These are phyloP conservation scores for Caenorhabditis becei DNA, from an alignment of 2,888 invertebrate species.

Conservation along the genomic window DNA sequence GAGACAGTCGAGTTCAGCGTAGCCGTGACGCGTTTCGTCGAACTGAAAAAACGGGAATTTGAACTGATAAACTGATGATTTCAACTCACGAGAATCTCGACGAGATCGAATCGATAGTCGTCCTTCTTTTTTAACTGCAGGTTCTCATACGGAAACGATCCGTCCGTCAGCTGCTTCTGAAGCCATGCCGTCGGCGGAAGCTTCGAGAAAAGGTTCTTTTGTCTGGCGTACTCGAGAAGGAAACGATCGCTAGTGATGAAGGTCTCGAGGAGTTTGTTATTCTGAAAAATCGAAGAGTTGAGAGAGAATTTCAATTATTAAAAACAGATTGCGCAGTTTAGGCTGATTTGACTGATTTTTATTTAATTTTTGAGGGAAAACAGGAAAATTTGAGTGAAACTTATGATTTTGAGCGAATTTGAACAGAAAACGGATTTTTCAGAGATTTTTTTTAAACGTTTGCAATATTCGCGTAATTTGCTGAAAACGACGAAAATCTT, in stretches of 20 bases:
- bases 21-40: constrained; percentile 39
- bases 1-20: constrained; percentile 13
- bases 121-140: no score
- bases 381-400: no score
- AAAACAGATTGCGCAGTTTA: no score
- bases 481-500: no score
- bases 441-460: no score
- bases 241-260: constrained; percentile 20
- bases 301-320: no score
- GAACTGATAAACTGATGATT: neutral
- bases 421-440: no score
- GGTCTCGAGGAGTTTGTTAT: neutral
- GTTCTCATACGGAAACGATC: neutral
- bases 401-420: no score
- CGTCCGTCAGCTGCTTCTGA: neutral
- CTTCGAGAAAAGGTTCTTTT: neutral
- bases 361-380: no score
- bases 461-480: no score
- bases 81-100: constrained; percentile 27
- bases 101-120: constrained; percentile 2
- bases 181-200: constrained; percentile 28
- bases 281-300: constrained; percentile 14
- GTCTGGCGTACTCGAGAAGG: constrained; percentile 5
- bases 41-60: constrained; percentile 25
- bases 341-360: no score